phyloP scores from a whole-genome alignment of 2,888 invertebrate species.

The Hypselothyrea guttata region DNA sequence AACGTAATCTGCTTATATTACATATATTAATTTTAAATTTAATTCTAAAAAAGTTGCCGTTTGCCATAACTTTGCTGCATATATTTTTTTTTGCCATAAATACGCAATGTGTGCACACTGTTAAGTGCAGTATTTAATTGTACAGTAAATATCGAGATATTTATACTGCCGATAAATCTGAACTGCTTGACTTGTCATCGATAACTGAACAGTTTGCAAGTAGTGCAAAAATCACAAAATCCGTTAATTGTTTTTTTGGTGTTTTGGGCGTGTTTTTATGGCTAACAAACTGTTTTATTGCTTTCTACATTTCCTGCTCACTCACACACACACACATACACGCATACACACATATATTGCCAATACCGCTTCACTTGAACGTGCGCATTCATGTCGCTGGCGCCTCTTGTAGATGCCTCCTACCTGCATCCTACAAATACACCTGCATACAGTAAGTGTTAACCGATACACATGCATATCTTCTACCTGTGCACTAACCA shows the following conservation, averaged over 20 bases:
- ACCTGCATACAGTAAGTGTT: slow-evolving; percentile 87
- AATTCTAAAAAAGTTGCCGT: no score
- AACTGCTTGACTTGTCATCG: no score
- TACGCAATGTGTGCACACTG: no score
- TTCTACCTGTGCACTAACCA: slow-evolving; percentile 24
- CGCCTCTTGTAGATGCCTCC: slow-evolving; percentile 83
- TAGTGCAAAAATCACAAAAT: slow-evolving; percentile 8
- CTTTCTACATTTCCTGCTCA: slow-evolving; percentile 53
- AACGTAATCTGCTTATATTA: no score
- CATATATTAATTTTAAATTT: no score
- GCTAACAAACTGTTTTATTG: slow-evolving; percentile 67
- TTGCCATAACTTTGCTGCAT: no score
- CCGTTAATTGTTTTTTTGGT: slow-evolving; percentile 36
- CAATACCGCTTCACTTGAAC: slow-evolving; percentile 47
- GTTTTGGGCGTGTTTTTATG: slow-evolving; percentile 41
- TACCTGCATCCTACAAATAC: slow-evolving; percentile 86
- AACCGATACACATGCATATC: not conserved
- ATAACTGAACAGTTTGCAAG: slow-evolving; percentile 29
- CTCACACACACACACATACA: slow-evolving; percentile 24
- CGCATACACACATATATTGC: slow-evolving; percentile 19
- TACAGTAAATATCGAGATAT: no score
- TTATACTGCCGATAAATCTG: not conserved
- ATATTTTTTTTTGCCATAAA: no score
- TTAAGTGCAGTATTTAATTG: no score
- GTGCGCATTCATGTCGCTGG: slow-evolving; percentile 58